These are phyloP conservation scores for Musca domestica DNA, from an alignment of 1,140 invertebrate genomes.

Conservation along the genomic window DNA sequence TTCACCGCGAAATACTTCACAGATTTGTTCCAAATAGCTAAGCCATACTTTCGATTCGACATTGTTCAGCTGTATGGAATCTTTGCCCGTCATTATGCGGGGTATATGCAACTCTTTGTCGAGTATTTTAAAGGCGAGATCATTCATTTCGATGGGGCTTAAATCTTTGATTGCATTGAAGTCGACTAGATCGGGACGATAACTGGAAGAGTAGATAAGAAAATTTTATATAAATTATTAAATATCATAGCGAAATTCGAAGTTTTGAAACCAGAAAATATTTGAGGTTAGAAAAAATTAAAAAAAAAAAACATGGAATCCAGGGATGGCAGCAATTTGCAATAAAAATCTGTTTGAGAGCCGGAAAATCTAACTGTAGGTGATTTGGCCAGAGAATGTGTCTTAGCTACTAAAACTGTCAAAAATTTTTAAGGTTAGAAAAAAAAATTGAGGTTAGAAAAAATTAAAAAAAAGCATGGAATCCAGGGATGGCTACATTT, in stretches of 20 bases:
- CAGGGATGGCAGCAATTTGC: no score
- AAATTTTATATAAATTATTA: constrained; percentile 7
- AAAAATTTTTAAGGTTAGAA: no score
- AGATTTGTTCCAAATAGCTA: constrained; percentile 84
- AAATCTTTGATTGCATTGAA: constrained; percentile 68
- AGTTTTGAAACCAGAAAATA: no score
- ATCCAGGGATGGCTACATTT: no score
- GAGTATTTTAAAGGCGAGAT: constrained; percentile 77
- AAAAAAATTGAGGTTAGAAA: no score
- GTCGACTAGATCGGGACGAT: constrained; percentile 85
- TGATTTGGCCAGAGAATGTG: no score
- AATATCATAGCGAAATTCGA: no score
- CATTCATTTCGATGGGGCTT: constrained; percentile 66
- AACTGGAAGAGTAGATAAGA: constrained; percentile 60
- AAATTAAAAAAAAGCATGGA: background rate
- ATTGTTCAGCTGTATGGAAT: constrained; percentile 69
- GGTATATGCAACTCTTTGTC: constrained; percentile 71
- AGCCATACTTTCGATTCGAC: constrained; percentile 77
- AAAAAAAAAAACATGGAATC: background rate
- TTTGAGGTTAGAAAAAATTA: no score
- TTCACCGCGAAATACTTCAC: constrained; percentile 78
- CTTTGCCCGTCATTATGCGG: constrained; percentile 79
- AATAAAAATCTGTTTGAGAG: no score
- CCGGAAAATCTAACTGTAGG: no score
- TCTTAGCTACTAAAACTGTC: no score